A percentile compares a stretch with the other conserved stretches of the same genome.
phyloP scores from a whole-genome alignment of 2,888 invertebrate genomes.

The Cryptocheilus praepositus region DNA sequence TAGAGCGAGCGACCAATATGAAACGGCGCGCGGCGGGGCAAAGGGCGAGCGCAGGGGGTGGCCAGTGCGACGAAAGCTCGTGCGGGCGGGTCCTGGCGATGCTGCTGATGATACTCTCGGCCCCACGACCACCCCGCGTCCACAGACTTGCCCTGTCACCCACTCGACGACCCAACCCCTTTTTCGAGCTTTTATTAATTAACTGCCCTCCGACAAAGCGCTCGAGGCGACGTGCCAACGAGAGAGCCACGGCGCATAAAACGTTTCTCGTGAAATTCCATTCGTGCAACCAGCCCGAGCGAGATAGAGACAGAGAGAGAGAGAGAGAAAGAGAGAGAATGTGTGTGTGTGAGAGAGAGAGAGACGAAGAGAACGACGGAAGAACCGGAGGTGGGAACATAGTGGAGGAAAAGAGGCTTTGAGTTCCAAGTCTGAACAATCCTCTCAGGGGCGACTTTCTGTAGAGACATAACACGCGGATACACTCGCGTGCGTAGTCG shows the following conservation, averaged over 20 bases:
- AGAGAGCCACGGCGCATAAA: constrained; percentile 43
- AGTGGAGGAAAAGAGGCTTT: constrained; percentile 16
- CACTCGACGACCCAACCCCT: constrained; percentile 17
- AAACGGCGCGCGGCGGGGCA: constrained; percentile 35
- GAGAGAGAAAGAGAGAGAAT: background rate
- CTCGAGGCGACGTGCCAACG: constrained; percentile 53
- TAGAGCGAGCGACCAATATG: constrained; percentile 32
- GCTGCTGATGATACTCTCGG: background rate
- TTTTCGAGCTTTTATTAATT: constrained; percentile 61
- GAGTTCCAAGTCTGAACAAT: constrained; percentile 32
- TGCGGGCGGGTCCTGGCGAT: too few species aligned
- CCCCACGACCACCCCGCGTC: constrained; percentile 13
- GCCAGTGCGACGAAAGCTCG: background rate
- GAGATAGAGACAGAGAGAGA: background rate
- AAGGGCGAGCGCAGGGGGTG: background rate
- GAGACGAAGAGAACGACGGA: background rate
- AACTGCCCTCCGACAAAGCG: constrained; percentile 58
- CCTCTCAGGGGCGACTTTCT: constrained; percentile 13
- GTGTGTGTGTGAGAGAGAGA: constrained; percentile 14
- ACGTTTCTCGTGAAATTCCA: constrained; percentile 56
- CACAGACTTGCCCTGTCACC: background rate
- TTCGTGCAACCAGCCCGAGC: constrained; percentile 32
- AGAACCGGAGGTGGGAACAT: constrained; percentile 8
- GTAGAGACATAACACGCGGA: background rate
- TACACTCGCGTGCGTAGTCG: constrained; percentile 16